Conservation (phyloP, 2,888 invertebrate species). For the Parnassius orleans region DNA sequence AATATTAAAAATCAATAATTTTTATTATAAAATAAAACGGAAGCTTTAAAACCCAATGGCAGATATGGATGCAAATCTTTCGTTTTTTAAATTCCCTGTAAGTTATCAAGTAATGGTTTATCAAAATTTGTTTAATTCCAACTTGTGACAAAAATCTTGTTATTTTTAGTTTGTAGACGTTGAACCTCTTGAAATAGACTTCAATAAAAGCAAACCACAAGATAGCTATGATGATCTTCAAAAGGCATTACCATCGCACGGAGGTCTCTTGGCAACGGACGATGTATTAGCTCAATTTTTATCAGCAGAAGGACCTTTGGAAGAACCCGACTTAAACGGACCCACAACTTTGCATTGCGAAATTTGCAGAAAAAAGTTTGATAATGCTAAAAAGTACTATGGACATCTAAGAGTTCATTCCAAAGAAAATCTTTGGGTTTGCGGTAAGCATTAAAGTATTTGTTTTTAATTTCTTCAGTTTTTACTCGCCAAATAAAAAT, state of each 20-base stretch:
- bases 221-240: conserved; percentile 58
- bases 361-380: conserved; percentile 70
- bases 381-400: conserved; percentile 73
- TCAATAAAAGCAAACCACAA: conserved; percentile 42
- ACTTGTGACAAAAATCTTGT: no score
- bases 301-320: conserved; percentile 63
- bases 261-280: conserved; percentile 52
- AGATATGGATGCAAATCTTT: conserved; percentile 44
- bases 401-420: conserved; percentile 73
- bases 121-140: no score
- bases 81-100: conserved; percentile 68
- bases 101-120: not conserved
- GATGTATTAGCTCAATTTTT: conserved; percentile 70
- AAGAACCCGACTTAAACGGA: conserved; percentile 70
- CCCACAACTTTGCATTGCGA: conserved; percentile 71
- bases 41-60: no score
- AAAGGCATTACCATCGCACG: conserved; percentile 48
- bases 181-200: conserved; percentile 51
- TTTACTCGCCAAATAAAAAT: no score
- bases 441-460: conserved; percentile 46
- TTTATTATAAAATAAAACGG: no score
- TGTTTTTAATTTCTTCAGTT: no score
- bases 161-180: conserved; percentile 61
- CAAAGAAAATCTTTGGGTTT: conserved; percentile 69
- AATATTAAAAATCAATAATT: no score